Evolutionary conservation across 2,888 invertebrate species (phyloP).

Genomic region (Andrena flavipes): DNA sequence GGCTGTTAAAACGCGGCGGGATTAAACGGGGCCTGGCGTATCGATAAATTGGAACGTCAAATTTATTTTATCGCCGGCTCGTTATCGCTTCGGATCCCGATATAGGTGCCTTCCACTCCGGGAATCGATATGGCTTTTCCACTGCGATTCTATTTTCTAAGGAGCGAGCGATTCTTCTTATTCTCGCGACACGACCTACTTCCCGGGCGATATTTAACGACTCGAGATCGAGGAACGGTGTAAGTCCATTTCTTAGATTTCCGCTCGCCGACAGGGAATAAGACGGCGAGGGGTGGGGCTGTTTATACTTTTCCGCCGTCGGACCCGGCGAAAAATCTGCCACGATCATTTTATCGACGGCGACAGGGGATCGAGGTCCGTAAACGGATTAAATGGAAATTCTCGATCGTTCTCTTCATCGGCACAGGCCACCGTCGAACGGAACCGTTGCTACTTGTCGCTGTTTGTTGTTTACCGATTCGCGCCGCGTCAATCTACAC

Average conservation of each 20-base stretch:
- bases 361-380: neutral
- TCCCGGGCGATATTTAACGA: slow-evolving; percentile 47
- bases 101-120: slow-evolving; percentile 28
- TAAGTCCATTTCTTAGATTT: slow-evolving; percentile 40
- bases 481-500: slow-evolving; percentile 39
- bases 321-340: neutral
- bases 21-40: slow-evolving; percentile 40
- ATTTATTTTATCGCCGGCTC: slow-evolving; percentile 69
- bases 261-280: neutral
- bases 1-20: slow-evolving; percentile 6
- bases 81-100: slow-evolving; percentile 61
- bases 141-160: slow-evolving; percentile 42
- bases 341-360: neutral
- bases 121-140: slow-evolving; percentile 58
- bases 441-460: neutral
- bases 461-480: neutral
- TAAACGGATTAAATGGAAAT: slow-evolving; percentile 9
- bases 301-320: slow-evolving; percentile 31
- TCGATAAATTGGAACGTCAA: slow-evolving; percentile 69
- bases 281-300: neutral
- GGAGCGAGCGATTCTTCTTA: slow-evolving; percentile 49
- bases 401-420: slow-evolving; percentile 8
- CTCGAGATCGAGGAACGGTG: slow-evolving; percentile 42
- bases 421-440: no score
- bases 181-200: slow-evolving; percentile 50